A percentile compares a stretch with the other conserved stretches of the same genome.
These are phyloP conservation scores for Ephestia elutella DNA, from an alignment of 1,140 invertebrate species.

Conservation along the genomic window DNA sequence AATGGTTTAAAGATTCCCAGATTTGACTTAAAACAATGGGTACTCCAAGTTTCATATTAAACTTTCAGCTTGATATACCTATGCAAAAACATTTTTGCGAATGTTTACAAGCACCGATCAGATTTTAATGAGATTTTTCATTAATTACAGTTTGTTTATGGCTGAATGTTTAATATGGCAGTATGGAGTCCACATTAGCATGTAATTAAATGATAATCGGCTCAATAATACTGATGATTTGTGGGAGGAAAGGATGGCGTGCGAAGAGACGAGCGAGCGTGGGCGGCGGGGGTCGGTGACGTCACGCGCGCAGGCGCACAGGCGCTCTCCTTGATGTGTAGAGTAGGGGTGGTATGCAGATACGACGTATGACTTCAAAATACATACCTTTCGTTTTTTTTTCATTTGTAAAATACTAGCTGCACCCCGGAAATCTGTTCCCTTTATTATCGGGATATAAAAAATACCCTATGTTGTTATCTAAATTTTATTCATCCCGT, in stretches of 20 bases:
- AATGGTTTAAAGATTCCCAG: too few relatives aligned
- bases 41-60: too few relatives aligned
- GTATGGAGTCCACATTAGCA: neutral
- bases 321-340: conserved; percentile 47
- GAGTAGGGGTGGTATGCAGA: conserved; percentile 39
- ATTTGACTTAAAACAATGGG: too few relatives aligned
- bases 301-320: conserved; percentile 60
- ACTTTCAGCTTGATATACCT: too few relatives aligned
- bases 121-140: too few relatives aligned
- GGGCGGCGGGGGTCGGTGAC: conserved; percentile 52
- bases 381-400: too few relatives aligned
- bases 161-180: neutral
- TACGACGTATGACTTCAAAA: neutral
- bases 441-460: too few relatives aligned
- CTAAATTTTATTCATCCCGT: too few relatives aligned
- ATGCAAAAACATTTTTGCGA: too few relatives aligned
- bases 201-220: conserved; percentile 10
- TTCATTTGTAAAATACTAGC: neutral
- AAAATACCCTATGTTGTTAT: too few relatives aligned
- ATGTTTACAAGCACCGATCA: too few relatives aligned
- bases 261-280: conserved; percentile 27
- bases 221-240: conserved; percentile 24
- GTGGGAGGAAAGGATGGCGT: conserved; percentile 20
- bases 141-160: neutral
- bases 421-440: too few relatives aligned